Conservation (phyloP, 2,888 invertebrate species). For the Ichneumoninae sp. region DNA sequence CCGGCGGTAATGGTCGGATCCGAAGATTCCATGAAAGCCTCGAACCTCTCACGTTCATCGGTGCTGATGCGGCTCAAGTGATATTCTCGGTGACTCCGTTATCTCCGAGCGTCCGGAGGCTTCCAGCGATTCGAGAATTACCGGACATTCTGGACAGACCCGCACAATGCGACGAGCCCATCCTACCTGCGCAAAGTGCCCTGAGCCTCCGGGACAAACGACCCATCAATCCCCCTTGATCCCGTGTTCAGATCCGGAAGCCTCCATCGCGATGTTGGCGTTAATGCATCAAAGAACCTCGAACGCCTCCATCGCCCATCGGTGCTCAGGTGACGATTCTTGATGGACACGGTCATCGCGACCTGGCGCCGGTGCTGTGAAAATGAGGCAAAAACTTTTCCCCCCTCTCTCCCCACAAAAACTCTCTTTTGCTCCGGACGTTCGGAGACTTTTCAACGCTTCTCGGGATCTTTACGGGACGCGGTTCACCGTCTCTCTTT, state of each 20-base stretch:
- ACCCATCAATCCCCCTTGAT: conserved; percentile 11
- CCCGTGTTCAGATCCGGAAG: background rate
- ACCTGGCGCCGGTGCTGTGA: conserved; percentile 69
- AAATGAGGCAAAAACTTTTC: conserved; percentile 46
- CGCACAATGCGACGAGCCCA: conserved; percentile 22
- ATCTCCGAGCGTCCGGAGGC: conserved; percentile 23
- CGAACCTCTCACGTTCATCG: conserved; percentile 33
- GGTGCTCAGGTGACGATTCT: conserved; percentile 17
- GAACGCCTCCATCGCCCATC: background rate
- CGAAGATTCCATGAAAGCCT: conserved; percentile 47
- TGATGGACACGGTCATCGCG: conserved; percentile 61
- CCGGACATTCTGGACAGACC: conserved; percentile 33
- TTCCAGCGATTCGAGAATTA: conserved; percentile 29
- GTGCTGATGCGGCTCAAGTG: conserved; percentile 37
- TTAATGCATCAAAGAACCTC: background rate
- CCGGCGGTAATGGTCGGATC: conserved; percentile 41
- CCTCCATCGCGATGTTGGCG: background rate
- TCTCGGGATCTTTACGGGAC: conserved; percentile 75
- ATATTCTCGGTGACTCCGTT: conserved; percentile 34
- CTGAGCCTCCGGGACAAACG: conserved; percentile 35
- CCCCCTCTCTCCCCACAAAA: conserved; percentile 21
- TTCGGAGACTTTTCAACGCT: conserved; percentile 72
- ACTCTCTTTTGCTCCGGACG: conserved; percentile 39
- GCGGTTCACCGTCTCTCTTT: conserved; percentile 54
- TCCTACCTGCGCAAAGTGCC: background rate